Base-by-base conservation (phyloP, 2,888 invertebrate species). In the Trichogramma evanescens region DNA sequence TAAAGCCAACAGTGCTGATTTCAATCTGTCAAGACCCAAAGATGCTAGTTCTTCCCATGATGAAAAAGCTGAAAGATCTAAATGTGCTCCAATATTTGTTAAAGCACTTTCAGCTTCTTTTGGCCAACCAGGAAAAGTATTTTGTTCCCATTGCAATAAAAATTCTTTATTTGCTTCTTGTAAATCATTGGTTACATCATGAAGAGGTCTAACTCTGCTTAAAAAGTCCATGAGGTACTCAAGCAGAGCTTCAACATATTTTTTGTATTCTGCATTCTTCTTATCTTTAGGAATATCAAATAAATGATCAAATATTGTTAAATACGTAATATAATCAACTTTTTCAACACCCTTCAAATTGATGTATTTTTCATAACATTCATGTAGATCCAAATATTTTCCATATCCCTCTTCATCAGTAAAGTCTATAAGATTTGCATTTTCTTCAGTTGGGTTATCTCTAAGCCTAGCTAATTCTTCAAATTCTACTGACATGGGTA, bases 401-500 rank as follows among this genome's bases (percentile, higher is more conserved):
- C 99, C 99, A 79, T 97, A 99, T 1, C 98, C 98, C 80, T 99
- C 99, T 79, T 99, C 99, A 80, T 99, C 99, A 4, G 95, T 93
- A 75, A 99, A 99, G 70, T 97, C 96, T 4, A 95, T 93, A 67
- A 97, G 84, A 75, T 88, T 89, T 48, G 89, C 84, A 75, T 84
- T 84, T 78, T 91, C 94, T 74, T 96, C 95, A 2, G 90, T 86
- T 3, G 93, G 89, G 78, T 93, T 94, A 75, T 94, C 95, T 70
- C 95, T 84, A 62, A 91, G 83, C 76, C 93, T 94, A 0, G 90
- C 86, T 65, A 96, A 79, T 74, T 96, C 95, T 72, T 97, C 96
- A 82, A 98, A 99, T 76, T 99, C 99, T 0, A 97, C 89, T 0
- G 97, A 95, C 87, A 99, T 91, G 2, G 99, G 98, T 4, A 97